phyloP scores from a whole-genome alignment of 2,797 vertebrate genomes.

The Salarias fasciatus region DNA sequence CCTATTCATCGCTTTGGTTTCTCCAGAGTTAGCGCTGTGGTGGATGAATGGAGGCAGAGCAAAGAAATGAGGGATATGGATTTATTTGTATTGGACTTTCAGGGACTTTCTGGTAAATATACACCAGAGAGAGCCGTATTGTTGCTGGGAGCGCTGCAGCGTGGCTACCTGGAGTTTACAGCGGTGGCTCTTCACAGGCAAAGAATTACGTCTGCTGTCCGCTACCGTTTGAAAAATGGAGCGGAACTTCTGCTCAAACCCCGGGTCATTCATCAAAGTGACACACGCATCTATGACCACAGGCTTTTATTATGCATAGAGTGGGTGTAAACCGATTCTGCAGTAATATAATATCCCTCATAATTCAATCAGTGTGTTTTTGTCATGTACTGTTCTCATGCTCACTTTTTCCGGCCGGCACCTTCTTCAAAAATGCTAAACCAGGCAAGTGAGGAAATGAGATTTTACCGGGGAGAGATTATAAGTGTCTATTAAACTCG shows the following conservation, averaged over 20 bases:
- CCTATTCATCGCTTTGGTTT: slow-evolving; percentile 56
- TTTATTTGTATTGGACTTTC: slow-evolving; percentile 51
- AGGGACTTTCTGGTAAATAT: slow-evolving; percentile 53
- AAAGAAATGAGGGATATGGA: slow-evolving; percentile 34
- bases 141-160: slow-evolving; percentile 23
- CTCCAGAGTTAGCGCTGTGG: slow-evolving; percentile 32
- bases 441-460: slow-evolving; percentile 27
- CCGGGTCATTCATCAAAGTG: slow-evolving; percentile 67
- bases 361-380: slow-evolving; percentile 65
- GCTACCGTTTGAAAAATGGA: slow-evolving; percentile 58
- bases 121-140: slow-evolving; percentile 31
- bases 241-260: slow-evolving; percentile 46
- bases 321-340: slow-evolving; percentile 60
- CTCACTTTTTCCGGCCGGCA: background rate
- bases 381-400: slow-evolving; percentile 39
- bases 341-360: slow-evolving; percentile 62
- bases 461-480: slow-evolving; percentile 27
- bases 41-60: slow-evolving; percentile 32
- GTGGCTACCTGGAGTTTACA: slow-evolving; percentile 29
- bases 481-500: slow-evolving; percentile 30
- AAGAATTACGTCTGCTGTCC: slow-evolving; percentile 36
- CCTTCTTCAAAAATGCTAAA: slow-evolving; percentile 38
- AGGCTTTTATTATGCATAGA: slow-evolving; percentile 69
- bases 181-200: slow-evolving; percentile 14
- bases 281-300: slow-evolving; percentile 55